A percentile compares a stretch with the other conserved stretches of the same genome.
Conservation (phyloP, 2,797 vertebrate species). For the Pagetopsis macropterus region DNA sequence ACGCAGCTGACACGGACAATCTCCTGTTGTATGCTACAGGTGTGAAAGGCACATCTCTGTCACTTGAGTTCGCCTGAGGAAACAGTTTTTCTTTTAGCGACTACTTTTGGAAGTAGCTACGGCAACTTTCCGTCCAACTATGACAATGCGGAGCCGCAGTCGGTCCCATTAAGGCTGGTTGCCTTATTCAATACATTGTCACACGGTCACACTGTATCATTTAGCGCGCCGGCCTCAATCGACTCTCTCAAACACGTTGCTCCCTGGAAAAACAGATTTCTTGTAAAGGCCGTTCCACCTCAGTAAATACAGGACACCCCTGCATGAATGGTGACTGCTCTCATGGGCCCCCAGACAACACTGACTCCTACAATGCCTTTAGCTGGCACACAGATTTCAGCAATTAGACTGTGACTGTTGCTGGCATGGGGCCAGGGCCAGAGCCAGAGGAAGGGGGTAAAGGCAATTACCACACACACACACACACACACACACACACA, state of each 20-base stretch:
- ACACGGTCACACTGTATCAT: constrained; percentile 63
- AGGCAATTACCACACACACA: constrained; percentile 23
- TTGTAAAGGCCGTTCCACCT: constrained; percentile 75
- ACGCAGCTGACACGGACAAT: neutral
- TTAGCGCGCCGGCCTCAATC: constrained; percentile 48
- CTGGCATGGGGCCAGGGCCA: constrained; percentile 81
- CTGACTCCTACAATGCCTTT: constrained; percentile 80
- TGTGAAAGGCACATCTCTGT: neutral
- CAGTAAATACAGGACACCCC: constrained; percentile 75
- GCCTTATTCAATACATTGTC: constrained; percentile 44
- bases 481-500: constrained; percentile 13
- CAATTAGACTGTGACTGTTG: constrained; percentile 84
- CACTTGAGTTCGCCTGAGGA: neutral
- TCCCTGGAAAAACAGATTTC: constrained; percentile 66
- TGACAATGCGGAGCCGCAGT: constrained; percentile 33
- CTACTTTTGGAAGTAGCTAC: too few relatives aligned
- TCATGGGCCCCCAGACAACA: constrained; percentile 76
- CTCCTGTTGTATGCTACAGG: neutral
- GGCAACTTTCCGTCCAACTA: neutral
- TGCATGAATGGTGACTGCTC: constrained; percentile 77
- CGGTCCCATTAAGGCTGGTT: constrained; percentile 48
- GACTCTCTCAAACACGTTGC: constrained; percentile 59
- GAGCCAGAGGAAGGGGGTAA: constrained; percentile 60
- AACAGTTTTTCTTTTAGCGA: too few relatives aligned
- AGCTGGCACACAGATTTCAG: constrained; percentile 81